Evolutionary conservation across 2,888 invertebrate species (phyloP), one percentile per base, ranked within the genome.

Genomic region (Megaustenia siamemsis): DNA sequence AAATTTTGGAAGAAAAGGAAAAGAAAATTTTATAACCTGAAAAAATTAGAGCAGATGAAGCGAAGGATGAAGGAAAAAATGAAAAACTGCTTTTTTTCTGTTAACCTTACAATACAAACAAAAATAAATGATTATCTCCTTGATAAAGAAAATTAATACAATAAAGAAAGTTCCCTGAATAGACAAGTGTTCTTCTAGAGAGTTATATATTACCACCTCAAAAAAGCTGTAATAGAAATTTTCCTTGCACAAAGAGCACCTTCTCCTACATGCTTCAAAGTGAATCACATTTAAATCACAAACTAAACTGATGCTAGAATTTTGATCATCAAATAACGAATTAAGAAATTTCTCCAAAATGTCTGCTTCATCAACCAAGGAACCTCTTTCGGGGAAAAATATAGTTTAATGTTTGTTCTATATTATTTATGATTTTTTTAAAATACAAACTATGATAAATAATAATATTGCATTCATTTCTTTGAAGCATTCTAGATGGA

Each of bases 191-290:
- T n/a, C n/a, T n/a, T n/a, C n/a, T n/a, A n/a, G n/a, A n/a, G n/a
- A n/a, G n/a, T n/a, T n/a, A n/a, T n/a, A n/a, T n/a, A n/a, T n/a
- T n/a, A n/a, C n/a, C n/a, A n/a, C n/a, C n/a, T n/a, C n/a, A n/a
- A n/a, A n/a, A 24, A n/a, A n/a, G 15, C 71, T 45, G 18, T 73
- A 28, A 73, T 43, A 45, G 45, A 45, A 73, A 73, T 73, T 24
- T 73, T 12, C 71, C 71, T 45, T n/a, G 28, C 18, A 45, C 1
- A 69, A 45, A n/a, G 45, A 73, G 71, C 45, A 73, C n/a, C 43
- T 73, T 73, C 71, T 43, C 28, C 12, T 4, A 60, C 60, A 60
- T 28, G 21, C 28, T 28, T 21, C 60, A 60, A 28, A 56, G 24
- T 15, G 4, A 21, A 24, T 56, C 4, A 18, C 10, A 18, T 15